These are phyloP conservation scores for Chaetoderma sp. DNA, from an alignment of 2,888 invertebrate species.

Conservation along the genomic window DNA sequence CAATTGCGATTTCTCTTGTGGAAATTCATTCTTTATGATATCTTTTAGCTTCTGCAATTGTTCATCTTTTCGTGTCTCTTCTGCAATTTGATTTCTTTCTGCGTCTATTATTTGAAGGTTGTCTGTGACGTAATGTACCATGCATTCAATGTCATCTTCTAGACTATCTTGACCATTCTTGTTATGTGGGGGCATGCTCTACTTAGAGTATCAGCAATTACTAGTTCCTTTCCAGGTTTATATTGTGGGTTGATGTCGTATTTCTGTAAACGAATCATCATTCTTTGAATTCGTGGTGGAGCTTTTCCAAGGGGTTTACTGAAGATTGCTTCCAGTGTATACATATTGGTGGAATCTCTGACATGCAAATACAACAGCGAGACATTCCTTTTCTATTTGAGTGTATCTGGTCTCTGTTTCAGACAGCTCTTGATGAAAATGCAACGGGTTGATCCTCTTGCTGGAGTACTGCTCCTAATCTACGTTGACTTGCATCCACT, in stretches of 20 bases:
- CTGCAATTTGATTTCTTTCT: background rate
- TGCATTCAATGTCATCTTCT: too few relatives aligned
- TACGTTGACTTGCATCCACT: too few relatives aligned
- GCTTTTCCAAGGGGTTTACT: slow-evolving; percentile 20
- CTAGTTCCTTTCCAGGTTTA: slow-evolving; percentile 29
- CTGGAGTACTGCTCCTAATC: slow-evolving; percentile 29
- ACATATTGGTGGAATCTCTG: slow-evolving; percentile 26
- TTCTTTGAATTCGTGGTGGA: slow-evolving; percentile 28
- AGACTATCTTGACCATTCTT: background rate
- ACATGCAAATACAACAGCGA: slow-evolving; percentile 35
- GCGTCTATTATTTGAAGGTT: background rate
- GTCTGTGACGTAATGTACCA: too few relatives aligned
- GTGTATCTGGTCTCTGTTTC: slow-evolving; percentile 22
- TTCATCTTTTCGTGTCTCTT: slow-evolving; percentile 7
- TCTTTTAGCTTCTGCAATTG: slow-evolving; percentile 14
- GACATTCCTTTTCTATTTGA: slow-evolving; percentile 30
- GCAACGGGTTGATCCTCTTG: slow-evolving; percentile 28
- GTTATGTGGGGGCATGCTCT: background rate
- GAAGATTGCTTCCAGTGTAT: slow-evolving; percentile 29
- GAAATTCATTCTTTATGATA: slow-evolving; percentile 23
- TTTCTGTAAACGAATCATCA: slow-evolving; percentile 29
- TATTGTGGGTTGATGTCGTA: slow-evolving; percentile 29
- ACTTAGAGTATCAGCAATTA: slow-evolving; percentile 31
- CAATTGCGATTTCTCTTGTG: background rate
- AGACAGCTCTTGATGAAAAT: slow-evolving; percentile 22